Percentiles rank a stretch among this genome's conserved stretches.
These are phyloP conservation scores for Cercopithecus mona DNA, from an alignment of 2,113 vertebrate species.

Conservation along the genomic window DNA sequence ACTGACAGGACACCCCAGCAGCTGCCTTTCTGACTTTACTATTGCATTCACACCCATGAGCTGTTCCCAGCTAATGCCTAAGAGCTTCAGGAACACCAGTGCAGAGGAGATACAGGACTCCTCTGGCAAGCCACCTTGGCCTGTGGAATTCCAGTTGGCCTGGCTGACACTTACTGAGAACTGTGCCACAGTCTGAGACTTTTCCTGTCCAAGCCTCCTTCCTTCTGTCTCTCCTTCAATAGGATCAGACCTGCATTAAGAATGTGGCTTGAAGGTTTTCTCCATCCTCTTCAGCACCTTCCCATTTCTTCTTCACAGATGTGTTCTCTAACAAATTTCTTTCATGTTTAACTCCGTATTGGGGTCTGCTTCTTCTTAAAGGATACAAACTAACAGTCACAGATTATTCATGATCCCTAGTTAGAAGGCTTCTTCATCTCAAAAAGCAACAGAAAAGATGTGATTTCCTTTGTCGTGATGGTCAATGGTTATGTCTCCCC, in stretches of 20 bases:
- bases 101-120: not conserved
- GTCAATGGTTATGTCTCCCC: not conserved
- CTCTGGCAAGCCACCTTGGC: not conserved
- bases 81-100: not conserved
- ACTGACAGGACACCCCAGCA: not conserved
- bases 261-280: not conserved
- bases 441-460: not conserved
- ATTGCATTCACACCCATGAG: not conserved
- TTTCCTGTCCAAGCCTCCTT: not conserved
- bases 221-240: not conserved
- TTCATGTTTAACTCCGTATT: not conserved
- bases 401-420: not conserved
- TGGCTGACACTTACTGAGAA: not conserved
- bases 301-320: not conserved
- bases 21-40: not conserved
- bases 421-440: not conserved
- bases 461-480: not conserved
- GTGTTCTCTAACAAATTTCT: not conserved
- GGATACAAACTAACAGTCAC: not conserved
- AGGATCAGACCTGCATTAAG: not conserved
- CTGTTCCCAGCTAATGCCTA: not conserved
- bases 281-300: not conserved
- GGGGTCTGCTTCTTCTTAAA: not conserved
- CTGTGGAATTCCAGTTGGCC: not conserved
- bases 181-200: not conserved